A percentile compares a stretch with the other conserved stretches of the same genome.
Evolutionary conservation across 2,113 vertebrate species (phyloP).

Genomic region (Datnioides undecimradiatus): DNA sequence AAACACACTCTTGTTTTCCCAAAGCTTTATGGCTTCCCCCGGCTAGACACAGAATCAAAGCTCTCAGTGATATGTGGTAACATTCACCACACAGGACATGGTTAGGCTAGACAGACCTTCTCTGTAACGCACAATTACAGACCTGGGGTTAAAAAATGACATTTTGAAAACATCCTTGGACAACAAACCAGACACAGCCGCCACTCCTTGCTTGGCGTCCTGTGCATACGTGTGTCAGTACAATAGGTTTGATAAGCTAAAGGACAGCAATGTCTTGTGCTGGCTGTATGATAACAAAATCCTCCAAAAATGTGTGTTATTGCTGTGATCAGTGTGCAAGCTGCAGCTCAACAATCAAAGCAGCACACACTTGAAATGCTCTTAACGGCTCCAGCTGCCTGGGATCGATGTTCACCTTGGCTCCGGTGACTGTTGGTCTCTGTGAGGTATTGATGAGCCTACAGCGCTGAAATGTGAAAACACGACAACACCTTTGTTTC

Average conservation of each 20-base stretch:
- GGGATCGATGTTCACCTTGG: constrained; percentile 77
- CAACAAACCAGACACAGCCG: constrained; percentile 11
- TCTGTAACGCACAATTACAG: constrained; percentile 53
- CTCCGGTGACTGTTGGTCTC: constrained; percentile 63
- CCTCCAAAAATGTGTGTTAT: neutral
- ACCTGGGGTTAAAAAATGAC: constrained; percentile 7
- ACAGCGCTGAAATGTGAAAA: constrained; percentile 31
- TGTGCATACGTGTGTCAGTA: neutral
- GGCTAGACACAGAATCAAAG: constrained; percentile 63
- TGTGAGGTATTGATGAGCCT: constrained; percentile 60
- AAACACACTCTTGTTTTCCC: constrained; percentile 74
- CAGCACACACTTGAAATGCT: constrained; percentile 65
- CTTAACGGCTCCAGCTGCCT: constrained; percentile 47
- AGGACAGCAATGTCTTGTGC: constrained; percentile 25
- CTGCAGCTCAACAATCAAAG: constrained; percentile 54
- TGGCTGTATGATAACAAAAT: constrained; percentile 37
- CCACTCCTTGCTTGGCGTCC: constrained; percentile 20
- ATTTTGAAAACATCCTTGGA: constrained; percentile 54
- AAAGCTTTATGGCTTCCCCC: constrained; percentile 69
- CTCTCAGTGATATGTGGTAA: constrained; percentile 29
- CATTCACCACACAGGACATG: constrained; percentile 53
- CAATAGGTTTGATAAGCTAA: constrained; percentile 6
- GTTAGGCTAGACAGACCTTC: constrained; percentile 26
- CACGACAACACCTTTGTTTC: constrained; percentile 3
- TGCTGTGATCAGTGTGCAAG: constrained; percentile 25